Evolutionary conservation across 2,888 invertebrate genomes (phyloP), one percentile per base, ranked within the genome.

Genomic region (Augochlorella aurata): DNA sequence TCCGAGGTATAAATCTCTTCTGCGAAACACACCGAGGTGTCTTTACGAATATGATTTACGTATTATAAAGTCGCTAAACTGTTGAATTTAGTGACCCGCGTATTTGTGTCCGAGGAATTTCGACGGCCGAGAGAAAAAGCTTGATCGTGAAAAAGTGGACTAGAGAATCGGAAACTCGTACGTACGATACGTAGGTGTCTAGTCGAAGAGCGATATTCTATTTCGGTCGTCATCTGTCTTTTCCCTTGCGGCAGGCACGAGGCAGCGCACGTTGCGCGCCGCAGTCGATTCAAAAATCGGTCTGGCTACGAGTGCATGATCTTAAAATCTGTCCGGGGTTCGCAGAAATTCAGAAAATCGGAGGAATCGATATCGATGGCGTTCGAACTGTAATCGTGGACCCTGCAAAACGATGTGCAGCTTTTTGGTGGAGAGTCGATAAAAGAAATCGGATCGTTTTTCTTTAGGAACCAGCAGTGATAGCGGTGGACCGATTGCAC

Each of bases 401-500:
- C 1, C 21, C 0, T 10, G 2, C 10, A n/a, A 44, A n/a, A 44
- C 7, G 44, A 65, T 5, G 18, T 12, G 44, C 10, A n/a, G 38
- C 24, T 44, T 2, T 9, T 2, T 1, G 24, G n/a, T 8, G 44
- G 14, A 47, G 44, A 2, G 18, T 14, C 29, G 5, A 9, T 44
- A 16, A 54, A 21, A 47, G n/a, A 58, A 1, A n/a, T 54, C 18
- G 2, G 21, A 61, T 21, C 10, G 2, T 54, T 54, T 45, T 69
- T 49, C 52, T 63, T 65, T 89, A 92, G 94, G 93, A 91, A 90
- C 92, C 92, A 89, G 91, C 92, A 82, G 92, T 92, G 94, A 96
- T 96, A 95, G 96, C 96, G 93, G 96, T 97, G 96, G 97, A 97
- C 95, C 97, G 97, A 90, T 95, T 97, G 94, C 97, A 97, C 93